Evolutionary conservation across 2,113 vertebrate species (phyloP).

Genomic region (Scatophagus argus): DNA sequence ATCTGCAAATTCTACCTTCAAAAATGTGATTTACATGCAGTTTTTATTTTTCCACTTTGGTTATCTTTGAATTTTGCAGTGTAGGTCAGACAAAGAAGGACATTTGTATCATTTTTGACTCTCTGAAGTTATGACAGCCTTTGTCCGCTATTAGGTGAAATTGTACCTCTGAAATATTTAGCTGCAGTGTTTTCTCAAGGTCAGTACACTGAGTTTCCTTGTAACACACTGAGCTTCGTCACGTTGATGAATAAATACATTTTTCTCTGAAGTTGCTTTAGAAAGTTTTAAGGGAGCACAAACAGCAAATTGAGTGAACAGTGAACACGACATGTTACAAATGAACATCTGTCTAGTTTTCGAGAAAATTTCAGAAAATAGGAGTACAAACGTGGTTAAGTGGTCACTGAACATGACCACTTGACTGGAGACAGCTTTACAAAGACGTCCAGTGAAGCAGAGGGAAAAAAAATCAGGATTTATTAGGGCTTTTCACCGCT

Average conservation of each 20-base stretch:
- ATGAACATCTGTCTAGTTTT: no score
- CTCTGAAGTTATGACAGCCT: not conserved
- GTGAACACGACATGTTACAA: no score
- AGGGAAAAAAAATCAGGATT: slow-evolving; percentile 17
- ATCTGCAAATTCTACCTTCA: not conserved
- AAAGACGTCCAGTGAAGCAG: not conserved
- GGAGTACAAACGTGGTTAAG: not conserved
- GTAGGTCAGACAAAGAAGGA: not conserved
- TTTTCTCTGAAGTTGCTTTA: not conserved
- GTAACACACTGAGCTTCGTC: not conserved
- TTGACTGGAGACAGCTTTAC: not conserved
- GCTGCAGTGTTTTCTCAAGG: not conserved
- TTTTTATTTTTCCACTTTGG: not conserved
- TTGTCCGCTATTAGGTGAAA: not conserved
- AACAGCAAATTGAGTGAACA: not conserved
- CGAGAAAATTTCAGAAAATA: no score
- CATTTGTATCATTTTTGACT: not conserved
- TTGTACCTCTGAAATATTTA: not conserved
- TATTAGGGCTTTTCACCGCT: slow-evolving; percentile 4
- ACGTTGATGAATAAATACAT: not conserved
- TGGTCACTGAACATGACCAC: not conserved
- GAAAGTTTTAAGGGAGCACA: not conserved
- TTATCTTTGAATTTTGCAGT: not conserved
- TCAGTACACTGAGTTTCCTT: not conserved
- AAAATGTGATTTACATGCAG: not conserved